Conservation (phyloP, 1,140 invertebrate species). For the Chlorops oryzae region DNA sequence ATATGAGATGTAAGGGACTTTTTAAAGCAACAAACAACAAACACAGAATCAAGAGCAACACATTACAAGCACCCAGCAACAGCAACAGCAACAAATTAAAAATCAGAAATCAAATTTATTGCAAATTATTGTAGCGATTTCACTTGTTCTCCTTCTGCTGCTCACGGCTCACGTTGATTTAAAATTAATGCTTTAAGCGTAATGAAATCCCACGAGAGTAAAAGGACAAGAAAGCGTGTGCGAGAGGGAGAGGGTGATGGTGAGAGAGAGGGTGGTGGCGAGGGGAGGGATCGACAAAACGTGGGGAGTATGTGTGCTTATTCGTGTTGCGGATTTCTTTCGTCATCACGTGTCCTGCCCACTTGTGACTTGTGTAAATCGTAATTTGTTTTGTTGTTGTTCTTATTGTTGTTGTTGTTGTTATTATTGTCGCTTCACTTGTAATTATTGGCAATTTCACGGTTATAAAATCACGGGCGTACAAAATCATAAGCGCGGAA, state of each 20-base stretch:
- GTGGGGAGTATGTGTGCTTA: slow-evolving; percentile 2
- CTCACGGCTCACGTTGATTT: no score
- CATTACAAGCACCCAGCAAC: slow-evolving; percentile 28
- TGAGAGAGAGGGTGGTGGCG: slow-evolving; percentile 10
- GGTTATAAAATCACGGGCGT: slow-evolving; percentile 45
- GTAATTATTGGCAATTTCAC: slow-evolving; percentile 45
- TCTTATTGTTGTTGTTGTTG: neutral
- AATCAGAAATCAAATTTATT: slow-evolving; percentile 30
- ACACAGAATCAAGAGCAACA: no score
- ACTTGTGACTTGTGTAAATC: neutral
- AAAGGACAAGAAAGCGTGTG: neutral
- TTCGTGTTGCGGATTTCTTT: neutral
- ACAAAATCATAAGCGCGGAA: slow-evolving; percentile 38
- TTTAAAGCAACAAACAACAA: no score
- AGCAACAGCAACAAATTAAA: slow-evolving; percentile 19
- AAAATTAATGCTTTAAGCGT: no score
- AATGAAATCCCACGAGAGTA: slow-evolving; percentile 32
- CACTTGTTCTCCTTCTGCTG: no score
- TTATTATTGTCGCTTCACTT: slow-evolving; percentile 9
- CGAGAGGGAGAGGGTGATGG: neutral
- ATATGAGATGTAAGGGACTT: no score
- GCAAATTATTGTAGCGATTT: slow-evolving; percentile 43
- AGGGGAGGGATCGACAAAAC: neutral
- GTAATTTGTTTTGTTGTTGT: slow-evolving; percentile 1
- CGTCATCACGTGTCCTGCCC: neutral